These are phyloP conservation scores for Polyommatus iphigenia DNA, from an alignment of 2,888 invertebrate species.

Conservation along the genomic window DNA sequence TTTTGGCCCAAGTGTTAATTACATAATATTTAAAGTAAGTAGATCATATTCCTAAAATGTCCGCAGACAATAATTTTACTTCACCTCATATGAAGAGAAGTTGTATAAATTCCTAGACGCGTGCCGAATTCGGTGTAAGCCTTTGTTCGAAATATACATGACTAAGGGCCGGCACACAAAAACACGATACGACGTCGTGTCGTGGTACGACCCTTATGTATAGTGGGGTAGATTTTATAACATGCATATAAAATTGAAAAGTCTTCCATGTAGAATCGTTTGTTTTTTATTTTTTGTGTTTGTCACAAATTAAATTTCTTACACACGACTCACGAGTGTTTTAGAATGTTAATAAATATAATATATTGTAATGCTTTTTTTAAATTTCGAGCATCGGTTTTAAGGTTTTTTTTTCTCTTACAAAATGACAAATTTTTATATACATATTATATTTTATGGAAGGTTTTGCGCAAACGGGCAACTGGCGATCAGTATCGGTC, in stretches of 20 bases:
- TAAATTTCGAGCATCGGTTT: not conserved
- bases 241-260: not conserved
- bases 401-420: not conserved
- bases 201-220: not conserved
- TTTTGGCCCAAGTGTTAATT: no score
- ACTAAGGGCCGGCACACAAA: no score
- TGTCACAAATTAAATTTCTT: not conserved
- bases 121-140: not conserved
- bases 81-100: not conserved
- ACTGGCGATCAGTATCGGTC: not conserved
- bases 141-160: not conserved
- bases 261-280: slow-evolving; percentile 14
- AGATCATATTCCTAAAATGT: no score
- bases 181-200: no score
- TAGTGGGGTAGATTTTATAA: not conserved
- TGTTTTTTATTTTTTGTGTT: not conserved
- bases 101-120: not conserved
- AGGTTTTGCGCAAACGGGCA: not conserved
- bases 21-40: no score
- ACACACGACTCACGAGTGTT: not conserved
- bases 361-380: no score
- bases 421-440: not conserved
- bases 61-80: no score
- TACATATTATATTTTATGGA: no score
- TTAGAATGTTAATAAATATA: no score